Evolutionary conservation across 2,113 vertebrate species (phyloP).

Genomic region (Dasyprocta punctata): DNA sequence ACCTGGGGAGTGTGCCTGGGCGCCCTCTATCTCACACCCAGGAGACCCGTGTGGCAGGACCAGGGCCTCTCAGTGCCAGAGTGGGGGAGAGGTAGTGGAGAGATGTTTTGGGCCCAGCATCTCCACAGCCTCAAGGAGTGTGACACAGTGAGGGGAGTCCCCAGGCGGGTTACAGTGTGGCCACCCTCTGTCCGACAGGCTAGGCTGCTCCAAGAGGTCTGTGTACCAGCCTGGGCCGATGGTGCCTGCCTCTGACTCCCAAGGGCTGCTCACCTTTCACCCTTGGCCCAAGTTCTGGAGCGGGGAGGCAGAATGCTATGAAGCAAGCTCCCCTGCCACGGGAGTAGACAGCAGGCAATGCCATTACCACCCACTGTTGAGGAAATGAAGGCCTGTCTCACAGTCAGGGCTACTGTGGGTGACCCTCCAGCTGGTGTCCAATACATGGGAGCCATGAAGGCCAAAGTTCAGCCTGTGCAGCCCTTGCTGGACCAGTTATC

Average conservation of each 20-base stretch:
- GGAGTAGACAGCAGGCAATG: fast-evolving
- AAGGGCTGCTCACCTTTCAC: background rate
- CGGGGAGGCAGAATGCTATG: background rate
- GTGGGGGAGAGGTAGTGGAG: background rate
- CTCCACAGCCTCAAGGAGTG: background rate
- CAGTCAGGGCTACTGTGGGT: background rate
- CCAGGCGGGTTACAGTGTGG: background rate
- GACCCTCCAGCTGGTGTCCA: background rate
- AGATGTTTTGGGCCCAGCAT: background rate
- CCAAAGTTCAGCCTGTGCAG: background rate
- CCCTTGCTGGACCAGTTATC: background rate
- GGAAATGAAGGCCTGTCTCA: background rate
- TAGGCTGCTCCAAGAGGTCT: background rate
- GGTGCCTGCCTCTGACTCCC: background rate
- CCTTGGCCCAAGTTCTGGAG: background rate
- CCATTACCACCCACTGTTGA: fast-evolving
- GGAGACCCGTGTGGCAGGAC: background rate
- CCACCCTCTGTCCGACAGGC: background rate
- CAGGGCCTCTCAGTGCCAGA: background rate
- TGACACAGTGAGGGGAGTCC: background rate
- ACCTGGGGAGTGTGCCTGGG: fast-evolving
- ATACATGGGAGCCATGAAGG: background rate
- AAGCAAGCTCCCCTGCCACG: background rate
- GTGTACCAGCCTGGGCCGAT: background rate
- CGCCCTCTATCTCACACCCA: background rate